Evolutionary conservation across 2,888 invertebrate species (phyloP).

Genomic region (Auanema sp.): DNA sequence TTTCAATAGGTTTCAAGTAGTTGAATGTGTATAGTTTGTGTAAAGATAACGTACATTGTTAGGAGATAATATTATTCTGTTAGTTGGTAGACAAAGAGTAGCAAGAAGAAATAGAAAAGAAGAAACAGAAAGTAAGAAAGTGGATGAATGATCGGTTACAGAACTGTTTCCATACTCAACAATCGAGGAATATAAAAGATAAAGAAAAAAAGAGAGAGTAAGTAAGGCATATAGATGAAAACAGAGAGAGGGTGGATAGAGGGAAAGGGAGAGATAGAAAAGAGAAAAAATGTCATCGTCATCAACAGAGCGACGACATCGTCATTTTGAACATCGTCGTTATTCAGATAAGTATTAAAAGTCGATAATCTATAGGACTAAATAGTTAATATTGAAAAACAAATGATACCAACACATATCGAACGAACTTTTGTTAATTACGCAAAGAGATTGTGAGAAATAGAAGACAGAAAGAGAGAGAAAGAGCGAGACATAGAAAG

Average conservation of each 20-base stretch:
- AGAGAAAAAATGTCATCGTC: too few relatives aligned
- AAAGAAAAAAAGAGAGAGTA: constrained; percentile 6
- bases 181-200: constrained; percentile 1
- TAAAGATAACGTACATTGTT: background rate
- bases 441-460: too few relatives aligned
- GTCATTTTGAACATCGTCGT: too few relatives aligned
- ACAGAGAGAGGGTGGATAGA: constrained; percentile 5
- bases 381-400: too few relatives aligned
- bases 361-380: too few relatives aligned
- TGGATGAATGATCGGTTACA: background rate
- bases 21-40: background rate
- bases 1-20: background rate
- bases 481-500: too few relatives aligned
- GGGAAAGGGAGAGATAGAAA: constrained; percentile 8
- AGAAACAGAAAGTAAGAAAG: background rate
- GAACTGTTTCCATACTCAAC: too few relatives aligned
- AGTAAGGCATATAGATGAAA: constrained; percentile 10
- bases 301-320: too few relatives aligned
- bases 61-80: background rate
- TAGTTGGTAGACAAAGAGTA: background rate
- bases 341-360: too few relatives aligned
- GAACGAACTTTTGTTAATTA: too few relatives aligned
- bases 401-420: too few relatives aligned
- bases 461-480: too few relatives aligned
- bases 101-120: constrained; percentile 3